Evolutionary conservation across 2,797 vertebrate species (phyloP).

Genomic region (Mustela erminea): DNA sequence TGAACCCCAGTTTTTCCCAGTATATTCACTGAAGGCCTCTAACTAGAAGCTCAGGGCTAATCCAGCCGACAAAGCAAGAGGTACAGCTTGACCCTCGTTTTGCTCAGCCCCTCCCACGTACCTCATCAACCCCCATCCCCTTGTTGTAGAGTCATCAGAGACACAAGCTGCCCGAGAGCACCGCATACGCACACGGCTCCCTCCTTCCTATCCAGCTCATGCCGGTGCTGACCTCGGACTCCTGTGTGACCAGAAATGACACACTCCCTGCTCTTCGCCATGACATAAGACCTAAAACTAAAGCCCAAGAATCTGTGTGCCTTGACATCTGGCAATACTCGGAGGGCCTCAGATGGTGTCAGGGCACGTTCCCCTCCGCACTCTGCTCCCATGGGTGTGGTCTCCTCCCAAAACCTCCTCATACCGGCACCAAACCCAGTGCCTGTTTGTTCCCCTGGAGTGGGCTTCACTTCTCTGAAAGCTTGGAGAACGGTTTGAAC

Average conservation of each 20-base stretch:
- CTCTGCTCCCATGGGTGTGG: neutral
- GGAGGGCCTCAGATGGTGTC: too few relatives aligned
- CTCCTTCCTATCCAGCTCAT: neutral
- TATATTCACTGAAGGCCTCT: neutral
- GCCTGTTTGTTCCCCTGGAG: neutral
- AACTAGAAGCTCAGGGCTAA: neutral
- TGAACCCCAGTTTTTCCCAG: neutral
- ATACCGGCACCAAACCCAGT: neutral
- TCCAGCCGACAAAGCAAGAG: neutral
- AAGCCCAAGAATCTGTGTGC: neutral
- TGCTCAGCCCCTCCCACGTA: neutral
- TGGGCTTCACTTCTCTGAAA: neutral
- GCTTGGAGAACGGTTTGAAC: neutral
- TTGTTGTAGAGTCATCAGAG: too few relatives aligned
- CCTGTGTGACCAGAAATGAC: neutral
- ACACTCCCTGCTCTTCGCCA: neutral
- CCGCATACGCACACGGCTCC: rapidly evolving
- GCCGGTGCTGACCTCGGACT: neutral
- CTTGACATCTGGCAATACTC: neutral
- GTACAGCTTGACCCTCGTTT: neutral
- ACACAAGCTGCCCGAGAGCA: neutral
- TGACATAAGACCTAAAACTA: neutral
- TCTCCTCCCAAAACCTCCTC: neutral
- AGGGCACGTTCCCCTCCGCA: neutral
- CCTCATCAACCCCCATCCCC: neutral